Evolutionary conservation across 1,140 invertebrate species (phyloP), one percentile per base, ranked within the genome.

Genomic region (Bombus vancouverensis): DNA sequence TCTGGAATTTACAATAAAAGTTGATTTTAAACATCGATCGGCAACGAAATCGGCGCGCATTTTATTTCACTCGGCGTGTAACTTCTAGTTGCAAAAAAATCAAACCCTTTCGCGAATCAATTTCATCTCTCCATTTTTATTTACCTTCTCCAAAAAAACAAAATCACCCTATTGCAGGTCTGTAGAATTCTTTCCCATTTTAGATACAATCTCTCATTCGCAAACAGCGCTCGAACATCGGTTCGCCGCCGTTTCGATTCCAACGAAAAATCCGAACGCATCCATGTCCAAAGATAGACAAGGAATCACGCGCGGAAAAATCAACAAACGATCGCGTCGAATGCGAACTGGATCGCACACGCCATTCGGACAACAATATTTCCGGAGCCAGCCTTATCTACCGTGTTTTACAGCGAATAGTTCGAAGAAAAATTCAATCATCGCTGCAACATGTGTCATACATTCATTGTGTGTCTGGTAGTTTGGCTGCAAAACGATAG

Each of bases 371-470:
- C 59, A 68, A 83, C 62, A 44, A 83, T 76, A 39, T 73, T 34
- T 53, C 53, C 28, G 42, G 37, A 25, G 37, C 15, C 34, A 13
- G n/a, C 68, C 81, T 83, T 70, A 77, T 83, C 81, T 59, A 32
- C 2, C 37, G 28, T 74, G n/a, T 44, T 32, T 44, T 28, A 53
- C 15, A 44, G 32, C 8, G 44, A 34, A 34, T 12, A 13, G 15
- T 22, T 37, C 59, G 62, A 66, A 85, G 87, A 85, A 84, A 65
- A 76, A 89, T 88, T 88, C n/a, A 81, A 89, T 89, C 88, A 83
- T 89, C 47, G 37, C 44, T 77, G 80, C 73, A 88, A 85, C 83
- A 68, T 68, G 87, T 87, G 80, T 88, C 74, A 80, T 86, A 85
- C 74, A 2, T 76, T 39, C 66, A 82, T 86, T 39, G 86, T 79